These are phyloP conservation scores for Pilophorus perplexus DNA, from an alignment of 2,888 invertebrate genomes.

Conservation along the genomic window DNA sequence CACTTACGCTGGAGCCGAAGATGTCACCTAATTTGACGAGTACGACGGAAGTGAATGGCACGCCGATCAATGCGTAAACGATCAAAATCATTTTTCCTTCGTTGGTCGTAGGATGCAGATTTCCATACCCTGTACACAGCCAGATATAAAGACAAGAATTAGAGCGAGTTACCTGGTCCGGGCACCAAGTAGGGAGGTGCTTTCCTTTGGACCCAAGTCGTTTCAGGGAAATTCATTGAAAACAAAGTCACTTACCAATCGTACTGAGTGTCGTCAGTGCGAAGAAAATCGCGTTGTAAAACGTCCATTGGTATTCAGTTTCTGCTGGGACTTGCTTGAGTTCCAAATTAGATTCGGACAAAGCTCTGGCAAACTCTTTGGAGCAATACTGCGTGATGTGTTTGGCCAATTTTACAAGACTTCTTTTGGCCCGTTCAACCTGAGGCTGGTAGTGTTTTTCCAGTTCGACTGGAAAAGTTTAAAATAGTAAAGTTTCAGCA, in stretches of 20 bases:
- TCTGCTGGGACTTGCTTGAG: constrained; percentile 9
- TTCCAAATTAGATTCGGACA: constrained; percentile 11
- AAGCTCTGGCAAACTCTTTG: constrained; percentile 3
- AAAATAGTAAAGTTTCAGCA: too few relatives aligned
- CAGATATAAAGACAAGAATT: too few relatives aligned
- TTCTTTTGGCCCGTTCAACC: background rate
- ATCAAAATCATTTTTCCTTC: constrained; percentile 81
- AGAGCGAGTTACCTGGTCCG: too few relatives aligned
- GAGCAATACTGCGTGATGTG: constrained; percentile 19
- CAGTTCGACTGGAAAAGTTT: constrained; percentile 18
- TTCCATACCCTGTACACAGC: constrained; percentile 72
- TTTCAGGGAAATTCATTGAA: too few relatives aligned
- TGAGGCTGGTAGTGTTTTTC: constrained; percentile 24
- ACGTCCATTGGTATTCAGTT: constrained; percentile 75
- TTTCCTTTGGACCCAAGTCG: too few relatives aligned
- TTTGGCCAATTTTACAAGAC: constrained; percentile 5
- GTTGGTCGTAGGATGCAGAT: constrained; percentile 78
- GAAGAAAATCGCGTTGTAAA: constrained; percentile 88
- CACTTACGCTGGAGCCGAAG: constrained; percentile 72
- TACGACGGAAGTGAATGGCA: constrained; percentile 73
- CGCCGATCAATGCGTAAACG: constrained; percentile 80
- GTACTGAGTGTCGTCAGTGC: constrained; percentile 89
- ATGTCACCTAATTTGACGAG: constrained; percentile 70
- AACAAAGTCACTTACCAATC: constrained; percentile 64
- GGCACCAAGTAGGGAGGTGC: too few relatives aligned